Percentiles rank a stretch among this genome's conserved stretches.
Evolutionary conservation across 2,113 vertebrate genomes (phyloP).

Genomic region (Myodes glareolus): DNA sequence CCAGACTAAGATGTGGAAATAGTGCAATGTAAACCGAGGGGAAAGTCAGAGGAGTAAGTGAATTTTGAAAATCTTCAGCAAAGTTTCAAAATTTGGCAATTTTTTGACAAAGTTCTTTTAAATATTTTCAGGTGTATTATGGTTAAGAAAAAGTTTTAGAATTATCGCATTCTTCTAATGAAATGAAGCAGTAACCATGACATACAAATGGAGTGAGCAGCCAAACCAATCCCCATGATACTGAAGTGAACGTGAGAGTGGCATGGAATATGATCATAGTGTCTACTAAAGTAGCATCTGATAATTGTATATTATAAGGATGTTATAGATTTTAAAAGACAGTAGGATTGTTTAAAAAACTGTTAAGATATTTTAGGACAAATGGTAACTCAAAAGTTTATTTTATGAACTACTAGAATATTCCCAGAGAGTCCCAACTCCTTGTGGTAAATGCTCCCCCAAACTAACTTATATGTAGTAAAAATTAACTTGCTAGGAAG

Average conservation of each 20-base stretch:
- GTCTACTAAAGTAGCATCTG: neutral
- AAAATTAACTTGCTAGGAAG: neutral
- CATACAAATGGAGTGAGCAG: neutral
- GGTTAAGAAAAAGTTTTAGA: neutral
- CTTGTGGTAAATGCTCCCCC: neutral
- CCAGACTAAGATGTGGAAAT: neutral
- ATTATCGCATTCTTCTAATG: neutral
- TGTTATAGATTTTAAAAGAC: neutral
- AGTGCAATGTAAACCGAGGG: neutral
- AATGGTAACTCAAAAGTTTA: neutral
- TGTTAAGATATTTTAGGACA: neutral
- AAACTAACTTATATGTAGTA: neutral
- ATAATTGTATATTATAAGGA: neutral
- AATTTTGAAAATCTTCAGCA: neutral
- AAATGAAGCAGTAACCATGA: neutral
- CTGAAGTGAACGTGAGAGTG: neutral
- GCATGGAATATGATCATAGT: neutral
- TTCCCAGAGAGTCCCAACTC: neutral
- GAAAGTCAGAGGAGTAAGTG: neutral
- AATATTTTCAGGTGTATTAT: neutral
- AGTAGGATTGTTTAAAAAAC: neutral
- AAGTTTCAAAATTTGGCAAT: neutral
- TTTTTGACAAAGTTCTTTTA: neutral
- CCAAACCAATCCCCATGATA: neutral
- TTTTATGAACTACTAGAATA: neutral